Base-by-base conservation (phyloP, 2,113 vertebrate genomes). In the Malurus melanocephalus region DNA sequence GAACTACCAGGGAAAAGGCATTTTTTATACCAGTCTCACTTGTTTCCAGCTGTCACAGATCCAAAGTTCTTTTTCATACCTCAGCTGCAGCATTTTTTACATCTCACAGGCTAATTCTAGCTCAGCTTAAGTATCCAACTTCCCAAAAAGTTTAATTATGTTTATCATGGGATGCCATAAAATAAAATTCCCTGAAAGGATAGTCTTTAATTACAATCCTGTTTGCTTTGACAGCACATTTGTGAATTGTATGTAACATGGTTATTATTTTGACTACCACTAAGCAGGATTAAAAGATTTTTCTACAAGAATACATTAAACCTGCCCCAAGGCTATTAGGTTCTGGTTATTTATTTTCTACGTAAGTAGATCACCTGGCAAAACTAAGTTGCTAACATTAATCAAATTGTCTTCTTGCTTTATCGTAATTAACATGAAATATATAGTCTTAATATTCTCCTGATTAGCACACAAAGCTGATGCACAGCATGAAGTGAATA, bases 331-430 rank as follows among this genome's bases (percentile, higher is more conserved):
- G 62, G 72, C 64, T 72, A 45, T 55, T 61, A 48, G 16, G 11
- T 73, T 93, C 73, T 72, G 20, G 18, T 64, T 85, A 91, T 85
- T 93, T 85, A 76, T 82, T 93, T 80, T 80, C 53, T 87, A 51
- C 61, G 3, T 42, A 81, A 82, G 71, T 52, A 79, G 48, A 95
- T 68, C 62, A 75, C 46, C 48, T 62, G 19, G 49, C 14, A 85
- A 82, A 74, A 82, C 17, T 57, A 68, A 57, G 46, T 59, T 83
- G 24, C 53, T 72, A 81, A 40, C 16, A 72, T 67, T 61, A 95
- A 91, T 88, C 30, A 85, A 56, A 73, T 69, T 61, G 42, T 69
- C 27, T 30, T 88, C 64, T 85, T 78, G 26, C 19, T 27, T 42
- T 60, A 55, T 48, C 42, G n/a, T 65, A 82, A 88, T 76, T 76